Evolutionary conservation across 2,797 vertebrate species (phyloP).

Genomic region (Falco rusticolus): DNA sequence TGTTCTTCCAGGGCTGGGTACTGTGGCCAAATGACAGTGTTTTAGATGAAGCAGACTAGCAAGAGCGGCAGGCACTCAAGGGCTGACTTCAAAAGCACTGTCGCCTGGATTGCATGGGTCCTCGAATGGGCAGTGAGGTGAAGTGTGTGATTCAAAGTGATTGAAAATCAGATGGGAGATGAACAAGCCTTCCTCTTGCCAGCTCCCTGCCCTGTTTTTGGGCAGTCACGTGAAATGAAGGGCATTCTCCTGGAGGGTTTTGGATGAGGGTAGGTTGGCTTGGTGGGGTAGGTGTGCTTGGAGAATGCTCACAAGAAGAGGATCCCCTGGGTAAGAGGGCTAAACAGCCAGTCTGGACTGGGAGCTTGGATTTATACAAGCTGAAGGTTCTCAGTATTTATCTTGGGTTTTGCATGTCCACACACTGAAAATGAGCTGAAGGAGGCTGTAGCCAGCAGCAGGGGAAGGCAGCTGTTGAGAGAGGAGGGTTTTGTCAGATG

Average conservation of each 20-base stretch:
- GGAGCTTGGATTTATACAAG: neutral
- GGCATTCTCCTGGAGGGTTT: neutral
- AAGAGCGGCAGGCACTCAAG: neutral
- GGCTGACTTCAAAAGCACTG: neutral
- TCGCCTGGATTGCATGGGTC: accelerated
- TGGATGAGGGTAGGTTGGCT: neutral
- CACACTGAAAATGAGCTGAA: neutral
- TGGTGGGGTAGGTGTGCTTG: neutral
- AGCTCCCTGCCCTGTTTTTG: neutral
- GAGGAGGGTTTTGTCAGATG: neutral
- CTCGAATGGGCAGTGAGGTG: neutral
- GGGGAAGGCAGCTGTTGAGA: neutral
- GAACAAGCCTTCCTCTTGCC: neutral
- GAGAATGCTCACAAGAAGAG: neutral
- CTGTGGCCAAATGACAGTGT: neutral
- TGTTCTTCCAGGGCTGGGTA: neutral
- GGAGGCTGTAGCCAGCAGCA: neutral
- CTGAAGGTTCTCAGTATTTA: neutral
- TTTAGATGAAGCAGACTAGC: neutral
- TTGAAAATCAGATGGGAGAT: neutral
- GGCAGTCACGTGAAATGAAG: neutral
- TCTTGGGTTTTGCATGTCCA: neutral
- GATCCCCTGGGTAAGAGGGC: neutral
- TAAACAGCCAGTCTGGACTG: neutral
- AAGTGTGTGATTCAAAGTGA: neutral